Base-by-base conservation (phyloP, 2,888 invertebrate genomes). In the Pediacus dermestoides region DNA sequence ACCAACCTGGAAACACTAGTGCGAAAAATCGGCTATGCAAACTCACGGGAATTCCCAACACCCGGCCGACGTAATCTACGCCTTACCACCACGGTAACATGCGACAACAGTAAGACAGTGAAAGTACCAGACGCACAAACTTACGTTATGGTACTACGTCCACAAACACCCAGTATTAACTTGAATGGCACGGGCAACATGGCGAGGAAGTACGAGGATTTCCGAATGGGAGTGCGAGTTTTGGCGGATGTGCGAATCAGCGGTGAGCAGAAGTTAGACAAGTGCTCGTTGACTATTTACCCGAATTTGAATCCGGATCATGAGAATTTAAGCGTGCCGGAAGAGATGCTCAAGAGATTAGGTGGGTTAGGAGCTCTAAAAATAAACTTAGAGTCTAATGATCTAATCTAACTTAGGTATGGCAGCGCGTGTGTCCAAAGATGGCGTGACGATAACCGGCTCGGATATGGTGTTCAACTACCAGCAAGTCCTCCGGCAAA, bases 291-390 rank as follows among this genome's bases (percentile, higher is more conserved):
- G 38, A 86, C 89, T 27, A 93, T 96, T 41, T 91, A 93, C 68
- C 96, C 96, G 16, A 90, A 92, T 4, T 73, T 97, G 52, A 92
- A 95, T 74, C 91, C 94, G 4, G 94, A 95, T 71, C 91, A 94
- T 69, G 97, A 97, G 70, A 88, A 87, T 52, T 75, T 93, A 47
- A 76, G 82, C 14, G 78, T 91, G 43, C 88, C 90, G 1, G 82
- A 81, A 45, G 71, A 70, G 13, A 77, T 85, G 68, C 78, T 92
- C 47, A 77, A 79, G 50, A 77, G 81, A 54, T 78, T 85, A 63
- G 85, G 84, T 60, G 38, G 39, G 43, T 37, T 27, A n/a, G n/a
- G n/a, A n/a, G n/a, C n/a, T n/a, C n/a, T n/a, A n/a, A n/a, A n/a
- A n/a, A n/a, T n/a, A n/a, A n/a, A n/a, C n/a, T n/a, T n/a, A n/a